Percentiles rank a stretch among this genome's conserved stretches.
Evolutionary conservation across 1,140 invertebrate species (phyloP).

Genomic region (Arion vulgaris): DNA sequence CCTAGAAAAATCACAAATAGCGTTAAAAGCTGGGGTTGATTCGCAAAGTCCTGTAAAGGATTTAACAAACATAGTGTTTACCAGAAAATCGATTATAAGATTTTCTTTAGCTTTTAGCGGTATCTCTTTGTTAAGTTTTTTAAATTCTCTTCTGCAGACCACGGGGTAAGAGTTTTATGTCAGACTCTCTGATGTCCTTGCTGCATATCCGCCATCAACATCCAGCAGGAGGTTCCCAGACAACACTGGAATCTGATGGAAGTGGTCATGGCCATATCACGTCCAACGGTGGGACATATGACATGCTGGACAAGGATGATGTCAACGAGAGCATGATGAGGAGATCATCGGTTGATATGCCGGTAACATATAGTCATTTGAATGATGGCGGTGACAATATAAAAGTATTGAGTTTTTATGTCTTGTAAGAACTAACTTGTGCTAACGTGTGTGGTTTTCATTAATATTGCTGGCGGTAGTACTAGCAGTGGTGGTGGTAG

Average conservation of each 20-base stretch:
- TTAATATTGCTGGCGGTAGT: too few relatives aligned
- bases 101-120: too few relatives aligned
- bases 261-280: background rate
- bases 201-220: background rate
- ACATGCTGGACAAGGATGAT: background rate
- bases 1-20: too few relatives aligned
- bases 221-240: background rate
- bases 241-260: background rate
- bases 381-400: background rate
- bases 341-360: background rate
- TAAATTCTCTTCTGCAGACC: background rate
- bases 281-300: background rate
- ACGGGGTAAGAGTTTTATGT: background rate
- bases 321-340: too few relatives aligned
- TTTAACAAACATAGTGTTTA: too few relatives aligned
- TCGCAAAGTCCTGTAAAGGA: too few relatives aligned
- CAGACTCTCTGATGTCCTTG: conserved; percentile 8
- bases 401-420: conserved; percentile 1
- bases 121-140: too few relatives aligned
- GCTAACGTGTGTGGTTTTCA: background rate
- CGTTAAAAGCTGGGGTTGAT: too few relatives aligned
- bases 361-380: background rate
- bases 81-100: too few relatives aligned
- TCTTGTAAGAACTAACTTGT: background rate
- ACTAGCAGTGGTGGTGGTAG: too few relatives aligned